These are phyloP conservation scores for Hippocampus kuda DNA, from an alignment of 2,797 vertebrate genomes.

Conservation along the genomic window DNA sequence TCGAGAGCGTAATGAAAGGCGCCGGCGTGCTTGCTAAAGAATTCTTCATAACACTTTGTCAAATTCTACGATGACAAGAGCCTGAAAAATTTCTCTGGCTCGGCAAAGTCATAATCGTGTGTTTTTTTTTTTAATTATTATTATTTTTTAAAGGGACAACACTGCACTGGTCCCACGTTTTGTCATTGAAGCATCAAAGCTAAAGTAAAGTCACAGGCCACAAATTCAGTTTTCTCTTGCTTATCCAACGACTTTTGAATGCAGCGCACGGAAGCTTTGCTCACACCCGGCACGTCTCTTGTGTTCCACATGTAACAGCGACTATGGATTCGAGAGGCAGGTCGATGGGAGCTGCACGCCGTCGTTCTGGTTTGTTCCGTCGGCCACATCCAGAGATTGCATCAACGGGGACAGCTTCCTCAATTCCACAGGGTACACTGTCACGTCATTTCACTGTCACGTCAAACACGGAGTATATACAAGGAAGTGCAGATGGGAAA, in stretches of 20 bases:
- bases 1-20: slow-evolving; percentile 1
- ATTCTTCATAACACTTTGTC: slow-evolving; percentile 9
- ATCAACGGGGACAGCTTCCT: slow-evolving; percentile 79
- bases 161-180: neutral
- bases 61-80: slow-evolving; percentile 25
- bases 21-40: slow-evolving; percentile 21
- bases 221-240: neutral
- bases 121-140: neutral
- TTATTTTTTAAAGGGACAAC: slow-evolving; percentile 8
- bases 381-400: slow-evolving; percentile 76
- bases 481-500: neutral
- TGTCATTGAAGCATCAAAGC: neutral
- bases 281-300: neutral
- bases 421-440: slow-evolving; percentile 81
- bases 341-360: slow-evolving; percentile 77
- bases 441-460: slow-evolving; percentile 9
- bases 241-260: neutral
- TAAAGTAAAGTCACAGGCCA: too few relatives aligned
- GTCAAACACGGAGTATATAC: neutral
- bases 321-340: slow-evolving; percentile 86
- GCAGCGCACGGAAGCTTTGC: neutral
- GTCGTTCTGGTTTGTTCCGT: slow-evolving; percentile 84
- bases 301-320: slow-evolving; percentile 57
- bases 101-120: slow-evolving; percentile 28
- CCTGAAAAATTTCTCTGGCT: slow-evolving; percentile 21